Evolutionary conservation across 2,113 vertebrate species (phyloP).

Genomic region (Cyprinodon brontotheroides): DNA sequence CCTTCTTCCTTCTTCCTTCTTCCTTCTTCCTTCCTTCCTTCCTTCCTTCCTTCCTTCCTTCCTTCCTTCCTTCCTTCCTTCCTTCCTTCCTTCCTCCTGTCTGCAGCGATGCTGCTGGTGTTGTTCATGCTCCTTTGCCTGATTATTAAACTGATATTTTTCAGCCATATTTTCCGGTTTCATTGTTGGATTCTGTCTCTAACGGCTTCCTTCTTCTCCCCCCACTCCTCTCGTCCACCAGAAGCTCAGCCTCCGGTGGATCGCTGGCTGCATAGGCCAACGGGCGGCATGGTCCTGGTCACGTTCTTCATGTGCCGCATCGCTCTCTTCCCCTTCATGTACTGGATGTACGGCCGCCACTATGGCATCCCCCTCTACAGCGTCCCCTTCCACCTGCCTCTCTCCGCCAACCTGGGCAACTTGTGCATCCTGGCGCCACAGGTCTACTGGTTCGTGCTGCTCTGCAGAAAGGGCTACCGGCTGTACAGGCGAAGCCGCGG

Average conservation of each 20-base stretch:
- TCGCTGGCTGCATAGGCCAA: slow-evolving; percentile 90
- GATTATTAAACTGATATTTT: background rate
- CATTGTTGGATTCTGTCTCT: background rate
- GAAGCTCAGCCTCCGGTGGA: slow-evolving; percentile 91
- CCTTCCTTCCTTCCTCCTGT: no score
- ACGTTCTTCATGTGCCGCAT: slow-evolving; percentile 95
- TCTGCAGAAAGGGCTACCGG: slow-evolving; percentile 88
- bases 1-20: background rate
- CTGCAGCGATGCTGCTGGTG: background rate
- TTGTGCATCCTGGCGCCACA: slow-evolving; percentile 91
- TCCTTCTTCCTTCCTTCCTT: no score
- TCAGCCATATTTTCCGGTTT: background rate
- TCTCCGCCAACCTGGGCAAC: slow-evolving; percentile 88
- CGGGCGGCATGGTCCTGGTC: slow-evolving; percentile 87
- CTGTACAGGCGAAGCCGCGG: slow-evolving; percentile 81
- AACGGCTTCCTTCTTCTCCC: background rate
- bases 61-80: no score
- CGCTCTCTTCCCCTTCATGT: slow-evolving; percentile 96
- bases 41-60: background rate
- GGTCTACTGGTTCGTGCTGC: slow-evolving; percentile 95
- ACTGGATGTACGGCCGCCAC: slow-evolving; percentile 87
- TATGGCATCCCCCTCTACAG: slow-evolving; percentile 82
- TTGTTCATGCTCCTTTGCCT: no score
- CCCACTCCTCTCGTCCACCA: slow-evolving; percentile 59
- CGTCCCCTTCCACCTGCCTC: slow-evolving; percentile 89